phyloP scores from a whole-genome alignment of 2,888 invertebrate genomes.

The Microctonus aethiopoides region DNA sequence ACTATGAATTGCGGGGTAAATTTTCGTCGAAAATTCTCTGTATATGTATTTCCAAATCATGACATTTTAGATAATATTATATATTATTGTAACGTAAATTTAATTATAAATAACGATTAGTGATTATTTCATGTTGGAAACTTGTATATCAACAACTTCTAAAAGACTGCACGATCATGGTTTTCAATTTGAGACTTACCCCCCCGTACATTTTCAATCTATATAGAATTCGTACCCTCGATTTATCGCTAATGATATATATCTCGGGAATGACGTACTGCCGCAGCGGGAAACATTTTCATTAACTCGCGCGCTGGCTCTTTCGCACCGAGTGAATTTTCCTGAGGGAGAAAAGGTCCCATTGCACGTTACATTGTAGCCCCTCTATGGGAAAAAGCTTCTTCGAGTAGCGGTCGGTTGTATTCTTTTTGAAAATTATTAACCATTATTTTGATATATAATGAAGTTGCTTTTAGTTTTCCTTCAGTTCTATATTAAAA shows the following conservation, averaged over 20 bases:
- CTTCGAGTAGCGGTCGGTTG: slow-evolving; percentile 27
- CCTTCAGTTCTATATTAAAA: background rate
- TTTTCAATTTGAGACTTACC: slow-evolving; percentile 13
- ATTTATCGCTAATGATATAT: slow-evolving; percentile 47
- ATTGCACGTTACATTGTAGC: slow-evolving; percentile 11
- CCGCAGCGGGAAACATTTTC: slow-evolving; percentile 61
- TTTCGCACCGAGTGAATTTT: slow-evolving; percentile 35
- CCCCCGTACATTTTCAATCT: slow-evolving; percentile 13
- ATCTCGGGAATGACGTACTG: slow-evolving; percentile 52
- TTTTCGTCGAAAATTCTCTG: too few relatives aligned
- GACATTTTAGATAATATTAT: too few relatives aligned
- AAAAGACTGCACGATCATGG: slow-evolving; percentile 13
- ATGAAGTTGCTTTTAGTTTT: background rate
- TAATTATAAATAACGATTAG: background rate
- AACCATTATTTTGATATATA: slow-evolving; percentile 1
- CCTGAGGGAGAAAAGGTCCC: slow-evolving; percentile 22
- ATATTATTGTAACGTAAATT: background rate
- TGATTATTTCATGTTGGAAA: background rate
- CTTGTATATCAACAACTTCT: background rate
- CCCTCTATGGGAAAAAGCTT: slow-evolving; percentile 28
- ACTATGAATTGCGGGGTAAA: too few relatives aligned
- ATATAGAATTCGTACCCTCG: slow-evolving; percentile 26
- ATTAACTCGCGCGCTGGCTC: slow-evolving; percentile 50
- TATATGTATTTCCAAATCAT: too few relatives aligned
- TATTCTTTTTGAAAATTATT: background rate